These are phyloP conservation scores for Sinodicranocentrus sp. DNA, from an alignment of 2,888 invertebrate species.

Conservation along the genomic window DNA sequence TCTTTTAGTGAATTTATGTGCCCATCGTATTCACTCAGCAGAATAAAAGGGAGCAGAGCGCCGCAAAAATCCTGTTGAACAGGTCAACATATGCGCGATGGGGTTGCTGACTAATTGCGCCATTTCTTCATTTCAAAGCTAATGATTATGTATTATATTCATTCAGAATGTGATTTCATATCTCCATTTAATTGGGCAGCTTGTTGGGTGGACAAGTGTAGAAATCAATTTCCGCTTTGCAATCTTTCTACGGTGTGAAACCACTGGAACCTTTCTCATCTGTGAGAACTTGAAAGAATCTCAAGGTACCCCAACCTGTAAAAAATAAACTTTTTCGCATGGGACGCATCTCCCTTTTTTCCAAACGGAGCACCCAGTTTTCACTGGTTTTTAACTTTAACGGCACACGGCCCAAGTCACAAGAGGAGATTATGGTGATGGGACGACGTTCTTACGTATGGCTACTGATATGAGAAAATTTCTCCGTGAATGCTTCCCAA, in stretches of 20 bases:
- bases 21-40: not conserved
- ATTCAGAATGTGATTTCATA: slow-evolving; percentile 37
- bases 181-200: not conserved
- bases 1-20: not conserved
- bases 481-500: slow-evolving; percentile 55
- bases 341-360: too few species aligned
- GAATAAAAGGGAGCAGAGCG: slow-evolving; percentile 1
- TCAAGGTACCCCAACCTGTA: too few species aligned
- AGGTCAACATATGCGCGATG: slow-evolving; percentile 65
- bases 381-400: too few species aligned
- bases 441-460: slow-evolving; percentile 12
- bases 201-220: slow-evolving; percentile 43
- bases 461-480: slow-evolving; percentile 54
- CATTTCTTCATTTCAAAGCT: not conserved
- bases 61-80: slow-evolving; percentile 47
- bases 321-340: too few species aligned
- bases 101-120: slow-evolving; percentile 66
- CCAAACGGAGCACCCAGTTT: too few species aligned
- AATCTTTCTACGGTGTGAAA: too few species aligned
- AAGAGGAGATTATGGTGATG: slow-evolving; percentile 15
- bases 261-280: too few species aligned
- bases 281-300: too few species aligned
- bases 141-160: not conserved
- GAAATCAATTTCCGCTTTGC: slow-evolving; percentile 58
- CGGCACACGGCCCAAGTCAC: not conserved